Base-by-base conservation (phyloP, 2,888 invertebrate species). In the Exephanes ischioxanthus region DNA sequence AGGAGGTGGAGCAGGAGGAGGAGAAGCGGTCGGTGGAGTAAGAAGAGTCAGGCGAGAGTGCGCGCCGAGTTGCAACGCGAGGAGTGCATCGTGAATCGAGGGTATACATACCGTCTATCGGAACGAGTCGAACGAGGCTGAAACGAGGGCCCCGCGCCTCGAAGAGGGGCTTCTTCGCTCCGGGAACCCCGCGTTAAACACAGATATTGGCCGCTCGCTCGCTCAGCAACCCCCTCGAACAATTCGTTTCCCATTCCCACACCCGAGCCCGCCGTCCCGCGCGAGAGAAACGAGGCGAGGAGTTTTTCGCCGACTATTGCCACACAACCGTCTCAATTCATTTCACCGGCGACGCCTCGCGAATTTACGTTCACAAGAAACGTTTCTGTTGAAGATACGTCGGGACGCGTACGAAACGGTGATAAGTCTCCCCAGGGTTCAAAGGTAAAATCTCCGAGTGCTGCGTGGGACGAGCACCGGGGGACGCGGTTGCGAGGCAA, bases 231-330 rank as follows among this genome's bases (percentile, higher is more conserved):
- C 61, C 81, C 53, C 68, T 78, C 51, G 61, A 77, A 84, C 84
- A 86, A 86, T 86, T 86, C 63, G 80, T 80, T 80, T 83, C 77
- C 83, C 85, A 82, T 80, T 84, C 73, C 77, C 84, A 71, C 82
- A 84, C 45, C 70, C 61, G 70, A 70, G 30, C 68, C 68, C 48
- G 22, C 16, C 33, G 30, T 55, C 51, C 19, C 26, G 51, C n/a
- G 63, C 55, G 55, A 48, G 63, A 53, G 75, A 6, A 61, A 58
- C 48, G 72, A 61, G 63, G 37, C 75, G 73, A 79, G 48, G 37
- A 58, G 53, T 58, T 58, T 26, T 58, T 58, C 58, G 26, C 22
- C 26, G 22, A 33, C 41, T n/a, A 22, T 66, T 66, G 58, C 51
- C 19, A 16, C 22, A 70, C 71, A 66, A 84, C 71, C 75, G 73